Percentiles rank a stretch among this genome's conserved stretches.
phyloP scores from a whole-genome alignment of 2,797 vertebrate species.

The Chelidonichthys spinosus region DNA sequence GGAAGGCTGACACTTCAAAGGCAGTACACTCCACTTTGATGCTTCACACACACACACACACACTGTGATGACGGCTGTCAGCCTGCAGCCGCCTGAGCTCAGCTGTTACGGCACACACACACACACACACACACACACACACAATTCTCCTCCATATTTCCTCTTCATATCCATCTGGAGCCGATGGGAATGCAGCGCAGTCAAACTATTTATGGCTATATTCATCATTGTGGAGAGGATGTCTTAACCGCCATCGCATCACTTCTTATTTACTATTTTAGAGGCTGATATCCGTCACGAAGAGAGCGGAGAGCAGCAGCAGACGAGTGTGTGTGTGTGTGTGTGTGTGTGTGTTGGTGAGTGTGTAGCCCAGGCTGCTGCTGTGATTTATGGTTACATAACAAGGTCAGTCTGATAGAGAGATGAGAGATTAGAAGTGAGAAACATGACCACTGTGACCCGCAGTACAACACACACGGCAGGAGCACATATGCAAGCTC shows the following conservation, averaged over 20 bases:
- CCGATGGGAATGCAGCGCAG: neutral
- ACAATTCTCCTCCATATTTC: neutral
- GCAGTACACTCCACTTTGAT: conserved; percentile 63
- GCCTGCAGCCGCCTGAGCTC: conserved; percentile 44
- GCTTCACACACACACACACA: conserved; percentile 20
- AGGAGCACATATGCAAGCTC: conserved; percentile 43
- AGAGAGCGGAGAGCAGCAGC: neutral
- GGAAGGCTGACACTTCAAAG: conserved; percentile 79
- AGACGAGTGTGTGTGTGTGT: neutral
- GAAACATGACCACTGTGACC: conserved; percentile 41
- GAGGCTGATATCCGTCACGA: neutral
- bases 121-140: conserved; percentile 10
- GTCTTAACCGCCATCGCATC: neutral
- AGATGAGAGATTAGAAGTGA: conserved; percentile 54
- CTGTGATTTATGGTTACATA: conserved; percentile 53
- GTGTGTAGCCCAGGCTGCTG: conserved; percentile 12
- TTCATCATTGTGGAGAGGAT: neutral
- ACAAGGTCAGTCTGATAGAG: conserved; percentile 49
- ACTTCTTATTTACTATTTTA: neutral
- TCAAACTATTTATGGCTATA: neutral
- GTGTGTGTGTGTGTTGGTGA: neutral
- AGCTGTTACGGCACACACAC: conserved; percentile 35
- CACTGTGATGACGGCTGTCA: conserved; percentile 33
- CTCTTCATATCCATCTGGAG: conserved; percentile 1
- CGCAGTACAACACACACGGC: conserved; percentile 11